Percentiles rank a stretch among this genome's conserved stretches.
These are phyloP conservation scores for Oreochromis tanganicae DNA, from an alignment of 2,113 vertebrate genomes.

Conservation along the genomic window DNA sequence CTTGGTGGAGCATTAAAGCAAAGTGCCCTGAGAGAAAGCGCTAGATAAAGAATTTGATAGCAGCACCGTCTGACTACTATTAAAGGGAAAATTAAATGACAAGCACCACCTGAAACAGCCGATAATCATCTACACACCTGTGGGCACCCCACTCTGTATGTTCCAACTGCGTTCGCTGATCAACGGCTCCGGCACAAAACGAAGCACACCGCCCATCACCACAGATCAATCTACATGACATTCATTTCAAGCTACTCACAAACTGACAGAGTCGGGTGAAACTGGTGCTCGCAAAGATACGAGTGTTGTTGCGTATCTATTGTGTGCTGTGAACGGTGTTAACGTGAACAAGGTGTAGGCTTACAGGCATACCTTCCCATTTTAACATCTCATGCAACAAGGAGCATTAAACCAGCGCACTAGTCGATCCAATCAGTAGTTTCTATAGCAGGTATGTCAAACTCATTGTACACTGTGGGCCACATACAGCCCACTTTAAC, in stretches of 20 bases:
- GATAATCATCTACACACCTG: neutral
- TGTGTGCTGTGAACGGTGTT: neutral
- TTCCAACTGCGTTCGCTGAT: neutral
- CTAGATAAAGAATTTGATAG: conserved; percentile 23
- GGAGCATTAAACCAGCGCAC: neutral
- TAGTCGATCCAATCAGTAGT: neutral
- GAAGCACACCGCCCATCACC: neutral
- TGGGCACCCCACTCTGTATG: neutral
- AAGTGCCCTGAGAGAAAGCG: neutral
- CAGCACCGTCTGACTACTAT: neutral
- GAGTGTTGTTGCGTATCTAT: neutral
- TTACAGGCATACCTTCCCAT: neutral
- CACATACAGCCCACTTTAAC: neutral
- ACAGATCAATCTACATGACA: neutral
- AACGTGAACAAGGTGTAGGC: neutral
- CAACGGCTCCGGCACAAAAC: neutral
- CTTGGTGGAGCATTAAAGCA: neutral
- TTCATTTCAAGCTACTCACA: neutral
- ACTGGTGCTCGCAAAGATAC: neutral
- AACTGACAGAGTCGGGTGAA: neutral
- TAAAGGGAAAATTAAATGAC: neutral
- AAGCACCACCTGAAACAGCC: neutral
- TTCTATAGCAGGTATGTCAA: neutral
- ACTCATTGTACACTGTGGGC: neutral
- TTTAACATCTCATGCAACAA: neutral